Percentiles rank a stretch among this genome's conserved stretches.
Conservation (phyloP, 2,797 vertebrate species). For the Sebastes paucispinis region DNA sequence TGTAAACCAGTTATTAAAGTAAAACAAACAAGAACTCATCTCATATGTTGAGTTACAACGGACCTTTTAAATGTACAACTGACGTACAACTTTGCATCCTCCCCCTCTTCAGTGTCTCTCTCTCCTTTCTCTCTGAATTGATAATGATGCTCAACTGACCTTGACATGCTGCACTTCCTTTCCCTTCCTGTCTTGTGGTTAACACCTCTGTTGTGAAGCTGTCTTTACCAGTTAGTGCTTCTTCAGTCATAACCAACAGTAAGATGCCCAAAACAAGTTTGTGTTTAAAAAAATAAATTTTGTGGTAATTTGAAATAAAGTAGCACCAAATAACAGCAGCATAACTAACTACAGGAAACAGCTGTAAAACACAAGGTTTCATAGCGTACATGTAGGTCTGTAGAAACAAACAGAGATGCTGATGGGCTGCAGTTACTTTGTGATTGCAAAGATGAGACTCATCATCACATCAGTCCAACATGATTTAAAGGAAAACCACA, state of each 20-base stretch:
- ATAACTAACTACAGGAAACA: neutral
- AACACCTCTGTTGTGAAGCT: neutral
- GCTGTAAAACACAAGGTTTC: neutral
- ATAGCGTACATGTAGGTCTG: no score
- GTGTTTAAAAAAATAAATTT: no score
- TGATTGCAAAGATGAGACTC: no score
- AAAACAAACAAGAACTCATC: neutral
- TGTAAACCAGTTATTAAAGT: neutral
- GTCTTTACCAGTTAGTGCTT: neutral
- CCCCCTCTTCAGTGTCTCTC: neutral
- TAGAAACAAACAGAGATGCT: neutral
- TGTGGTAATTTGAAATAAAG: neutral
- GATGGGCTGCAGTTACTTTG: neutral
- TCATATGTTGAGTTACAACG: neutral
- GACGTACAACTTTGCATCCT: no score
- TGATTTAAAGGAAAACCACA: neutral
- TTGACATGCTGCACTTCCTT: neutral
- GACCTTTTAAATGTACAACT: no score
- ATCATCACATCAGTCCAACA: no score
- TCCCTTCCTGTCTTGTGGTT: neutral
- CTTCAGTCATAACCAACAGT: neutral
- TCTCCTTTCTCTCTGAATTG: neutral
- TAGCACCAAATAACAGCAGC: neutral
- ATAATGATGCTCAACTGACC: neutral
- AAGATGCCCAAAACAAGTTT: neutral